Conservation (phyloP, 2,888 invertebrate genomes). For the Mythimna impura region DNA sequence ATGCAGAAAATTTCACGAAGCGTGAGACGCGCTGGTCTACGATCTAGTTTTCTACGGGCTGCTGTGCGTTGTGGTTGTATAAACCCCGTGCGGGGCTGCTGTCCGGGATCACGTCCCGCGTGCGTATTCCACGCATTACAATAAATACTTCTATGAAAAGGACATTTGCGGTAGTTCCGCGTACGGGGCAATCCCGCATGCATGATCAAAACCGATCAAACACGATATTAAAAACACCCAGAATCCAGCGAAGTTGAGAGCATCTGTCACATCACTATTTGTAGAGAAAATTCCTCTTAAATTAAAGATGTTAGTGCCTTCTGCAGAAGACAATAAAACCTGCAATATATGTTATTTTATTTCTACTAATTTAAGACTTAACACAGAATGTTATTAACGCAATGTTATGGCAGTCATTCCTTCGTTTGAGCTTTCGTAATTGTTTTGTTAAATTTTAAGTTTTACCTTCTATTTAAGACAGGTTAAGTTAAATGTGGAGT, state of each 20-base stretch:
- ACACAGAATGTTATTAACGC: slow-evolving; percentile 34
- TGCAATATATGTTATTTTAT: slow-evolving; percentile 54
- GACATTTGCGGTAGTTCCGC: no score
- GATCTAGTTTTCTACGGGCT: no score
- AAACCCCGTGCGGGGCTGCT: no score
- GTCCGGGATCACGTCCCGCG: no score
- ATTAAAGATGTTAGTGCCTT: slow-evolving; percentile 59
- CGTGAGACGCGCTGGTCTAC: no score
- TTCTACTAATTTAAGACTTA: slow-evolving; percentile 51
- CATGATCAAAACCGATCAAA: no score
- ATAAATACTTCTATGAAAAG: no score
- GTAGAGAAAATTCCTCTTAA: slow-evolving; percentile 45
- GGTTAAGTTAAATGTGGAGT: slow-evolving; percentile 21
- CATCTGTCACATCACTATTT: slow-evolving; percentile 49
- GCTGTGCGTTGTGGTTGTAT: no score
- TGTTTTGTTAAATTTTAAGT: slow-evolving; percentile 20
- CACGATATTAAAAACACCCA: no score
- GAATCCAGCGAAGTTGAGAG: neutral
- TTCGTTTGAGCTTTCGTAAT: slow-evolving; percentile 21
- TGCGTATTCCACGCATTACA: no score
- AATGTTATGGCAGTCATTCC: slow-evolving; percentile 33
- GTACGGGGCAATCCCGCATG: no score
- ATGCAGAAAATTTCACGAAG: no score
- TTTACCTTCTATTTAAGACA: neutral
- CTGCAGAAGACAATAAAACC: slow-evolving; percentile 43